Evolutionary conservation across 2,113 vertebrate genomes (phyloP), one percentile per base, ranked within the genome.

Genomic region (Cyanoliseus patagonus): DNA sequence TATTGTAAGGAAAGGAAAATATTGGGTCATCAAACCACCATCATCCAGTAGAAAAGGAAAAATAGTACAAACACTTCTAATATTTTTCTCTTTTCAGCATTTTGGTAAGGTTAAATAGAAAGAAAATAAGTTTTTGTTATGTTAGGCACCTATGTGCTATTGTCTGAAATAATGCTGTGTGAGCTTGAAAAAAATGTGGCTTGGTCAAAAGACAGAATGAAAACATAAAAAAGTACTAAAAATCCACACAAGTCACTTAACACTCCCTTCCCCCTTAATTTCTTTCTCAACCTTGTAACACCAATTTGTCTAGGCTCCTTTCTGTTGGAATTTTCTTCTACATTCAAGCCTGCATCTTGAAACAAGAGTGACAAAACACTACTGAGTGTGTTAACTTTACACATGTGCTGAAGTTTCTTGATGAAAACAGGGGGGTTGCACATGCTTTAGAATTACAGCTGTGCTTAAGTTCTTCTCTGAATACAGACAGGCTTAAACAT

Each of bases 11-110:
- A 82, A 84, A 94, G 74, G 62, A 95, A 97, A 94, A 97, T 90
- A 94, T 5, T 93, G 82, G 67, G 87, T 95, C 94, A 96, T 84
- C 96, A 95, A 96, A 96, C 92, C 76, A 84, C 80, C 83, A 79
- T 84, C 80, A 91, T 82, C 52, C 89, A 96, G 69, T 76, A 91
- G 91, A 74, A 93, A 86, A 93, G 93, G 42, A 68, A 76, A 96
- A 94, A 81, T 17, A 86, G 41, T 51, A 68, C 57, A 94, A 89
- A 61, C 15, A 22, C 57, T 86, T 73, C n/a, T 53, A 49, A 11
- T 82, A 6, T 86, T 96, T 83, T 84, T 42, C 61, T 81, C 69
- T 64, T 68, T 94, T 86, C 27, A 68, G 61, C 30, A 47, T 79
- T 61, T 90, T 86, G 64, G 83, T 51, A 64, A 63, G 31, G 68